Base-by-base conservation (phyloP, 2,888 invertebrate genomes). In the Piscicola geometra region DNA sequence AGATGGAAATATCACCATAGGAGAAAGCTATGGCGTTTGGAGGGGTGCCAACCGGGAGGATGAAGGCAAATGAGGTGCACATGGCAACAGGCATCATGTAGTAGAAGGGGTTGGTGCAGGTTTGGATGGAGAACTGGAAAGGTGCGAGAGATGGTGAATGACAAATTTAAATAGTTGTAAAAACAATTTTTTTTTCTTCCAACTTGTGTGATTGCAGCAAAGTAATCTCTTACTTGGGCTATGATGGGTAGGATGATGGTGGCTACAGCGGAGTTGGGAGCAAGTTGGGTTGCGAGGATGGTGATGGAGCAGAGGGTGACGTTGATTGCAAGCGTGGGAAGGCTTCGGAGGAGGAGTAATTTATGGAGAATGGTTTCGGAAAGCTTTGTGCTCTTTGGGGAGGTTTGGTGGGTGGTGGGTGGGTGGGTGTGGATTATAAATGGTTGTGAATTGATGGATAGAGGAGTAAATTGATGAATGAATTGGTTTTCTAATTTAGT, bases 171-270 rank as follows among this genome's bases (percentile, higher is more conserved):
- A n/a, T n/a, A n/a, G n/a, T n/a, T n/a, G n/a, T n/a, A n/a, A n/a
- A n/a, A n/a, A n/a, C 25, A 30, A 35, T 35, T 32, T 21, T 69
- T 0, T 28, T 35, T 25, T 21, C 3, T 33, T 12, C 32, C 9
- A 71, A 15, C 60, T 74, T 75, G n/a, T n/a, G n/a, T n/a, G n/a
- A n/a, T n/a, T n/a, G n/a, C n/a, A n/a, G n/a, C n/a, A n/a, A n/a
- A n/a, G n/a, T n/a, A n/a, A n/a, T n/a, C n/a, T n/a, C n/a, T n/a
- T 80, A 70, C 71, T n/a, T 82, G 80, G 1, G 83, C 82, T 71
- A 84, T 75, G 3, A 84, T 84, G 2, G 84, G 84, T 80, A 84
- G 82, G 80, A 84, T 81, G 15, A 84, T 79, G 25, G 82, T 84
- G 33, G 83, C 82, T 12, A 82, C 83, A 52, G 84, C 83, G 0